These are phyloP conservation scores for Yponomeuta evonymella DNA, from an alignment of 2,888 invertebrate genomes.

Conservation along the genomic window DNA sequence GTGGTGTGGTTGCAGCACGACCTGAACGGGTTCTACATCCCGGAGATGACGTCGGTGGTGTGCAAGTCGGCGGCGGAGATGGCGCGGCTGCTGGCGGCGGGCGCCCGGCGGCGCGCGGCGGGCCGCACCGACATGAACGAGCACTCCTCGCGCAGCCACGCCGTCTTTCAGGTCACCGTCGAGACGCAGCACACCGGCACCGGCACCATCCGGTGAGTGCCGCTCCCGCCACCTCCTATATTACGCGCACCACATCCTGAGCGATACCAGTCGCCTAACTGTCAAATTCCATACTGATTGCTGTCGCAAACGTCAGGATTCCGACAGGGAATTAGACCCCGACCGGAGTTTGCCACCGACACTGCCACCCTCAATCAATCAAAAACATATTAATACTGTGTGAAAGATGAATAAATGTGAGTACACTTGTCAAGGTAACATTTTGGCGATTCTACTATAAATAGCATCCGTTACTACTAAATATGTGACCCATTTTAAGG, in stretches of 20 bases:
- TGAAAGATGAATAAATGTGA: too few species aligned
- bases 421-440: too few species aligned
- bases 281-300: too few species aligned
- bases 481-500: too few species aligned
- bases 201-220: conserved; percentile 60
- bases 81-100: conserved; percentile 93
- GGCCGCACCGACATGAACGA: conserved; percentile 99
- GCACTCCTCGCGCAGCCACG: conserved; percentile 97
- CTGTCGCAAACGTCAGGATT: too few species aligned
- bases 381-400: too few species aligned
- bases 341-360: too few species aligned
- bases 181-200: conserved; percentile 82
- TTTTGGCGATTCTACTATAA: too few species aligned
- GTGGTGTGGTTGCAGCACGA: conserved; percentile 41
- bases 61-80: conserved; percentile 97
- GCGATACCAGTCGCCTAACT: too few species aligned
- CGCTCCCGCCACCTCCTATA: not conserved
- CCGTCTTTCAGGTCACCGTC: conserved; percentile 98
- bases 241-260: not conserved
- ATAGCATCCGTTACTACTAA: too few species aligned
- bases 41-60: conserved; percentile 94
- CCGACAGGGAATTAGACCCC: too few species aligned
- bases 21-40: conserved; percentile 92
- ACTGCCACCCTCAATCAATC: too few species aligned
- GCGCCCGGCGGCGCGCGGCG: conserved; percentile 95